Evolutionary conservation across 1,140 invertebrate genomes (phyloP), one percentile per base, ranked within the genome.

Genomic region (Babylonia areolata): DNA sequence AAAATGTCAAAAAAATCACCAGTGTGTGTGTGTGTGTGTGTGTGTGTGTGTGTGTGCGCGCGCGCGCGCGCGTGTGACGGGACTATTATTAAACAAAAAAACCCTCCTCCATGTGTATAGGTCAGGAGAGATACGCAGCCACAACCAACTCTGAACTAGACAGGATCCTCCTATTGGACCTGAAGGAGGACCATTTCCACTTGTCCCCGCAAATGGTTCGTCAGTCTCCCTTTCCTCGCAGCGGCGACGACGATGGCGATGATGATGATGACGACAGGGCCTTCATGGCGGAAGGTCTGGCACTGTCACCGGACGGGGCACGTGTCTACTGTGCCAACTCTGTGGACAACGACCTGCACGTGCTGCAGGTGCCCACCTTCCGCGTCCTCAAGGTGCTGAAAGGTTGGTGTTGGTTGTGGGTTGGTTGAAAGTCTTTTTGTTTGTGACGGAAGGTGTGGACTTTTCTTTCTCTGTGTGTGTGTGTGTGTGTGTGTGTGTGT

Each of bases 341-440:
- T 33, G 3, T 6, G 5, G 78, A 80, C 78, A 80, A 80, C 78
- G 17, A 54, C n/a, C 28, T 80, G 28, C n/a, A 80, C 78, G 40
- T 80, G 20, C 28, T 80, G 5, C 42, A 80, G 9, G 28, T 54
- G 3, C 11, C 6, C 78, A 33, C 42, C 23, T 39, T 80, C 23
- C 3, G 54, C 20, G 31, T 35, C 15, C 35, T 80, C 0, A 80
- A 51, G 35, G 33, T 80, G 2, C 33, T 54, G 3, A 51, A 80
- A 54, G 78, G 78, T 80, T 31, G 11, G n/a, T 39, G n/a, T 86
- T 73, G 31, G 20, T 15, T 81, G 69, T 79, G 3, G 2, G 2
- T 5, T 9, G 42, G 31, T n/a, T 37, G 28, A 51, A 81, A 28
- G 81, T 46, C 73, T 85, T 51, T 51, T 51, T 51, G 46, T 11